Conservation (phyloP, 2,888 invertebrate genomes). For the Glomeris marginata region DNA sequence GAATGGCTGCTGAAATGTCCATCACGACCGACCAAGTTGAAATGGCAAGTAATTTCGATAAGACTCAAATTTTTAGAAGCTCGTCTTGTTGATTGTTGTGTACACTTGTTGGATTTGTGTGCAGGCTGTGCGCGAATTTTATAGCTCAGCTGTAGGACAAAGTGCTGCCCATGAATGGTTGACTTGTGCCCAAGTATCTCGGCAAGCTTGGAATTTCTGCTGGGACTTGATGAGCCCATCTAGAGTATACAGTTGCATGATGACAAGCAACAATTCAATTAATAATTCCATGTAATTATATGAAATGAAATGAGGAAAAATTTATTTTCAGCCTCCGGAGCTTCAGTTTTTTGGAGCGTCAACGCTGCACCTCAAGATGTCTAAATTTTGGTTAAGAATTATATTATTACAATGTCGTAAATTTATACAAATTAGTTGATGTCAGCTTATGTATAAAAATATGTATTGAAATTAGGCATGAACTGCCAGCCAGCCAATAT, state of each 20-base stretch:
- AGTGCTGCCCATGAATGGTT: constrained; percentile 73
- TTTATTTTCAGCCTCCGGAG: constrained; percentile 52
- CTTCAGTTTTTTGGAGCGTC: constrained; percentile 90
- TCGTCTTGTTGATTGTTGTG: not conserved
- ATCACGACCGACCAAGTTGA: not conserved
- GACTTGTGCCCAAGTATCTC: constrained; percentile 64
- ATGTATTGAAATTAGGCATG: constrained; percentile 36
- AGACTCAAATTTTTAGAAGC: not conserved
- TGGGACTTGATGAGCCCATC: constrained; percentile 72
- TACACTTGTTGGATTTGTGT: not conserved
- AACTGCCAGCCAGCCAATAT: constrained; percentile 66
- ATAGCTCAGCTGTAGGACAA: constrained; percentile 43
- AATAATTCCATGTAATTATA: not conserved
- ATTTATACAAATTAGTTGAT: too few species aligned
- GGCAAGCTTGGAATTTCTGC: constrained; percentile 81
- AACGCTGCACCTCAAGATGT: constrained; percentile 72
- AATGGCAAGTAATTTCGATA: not conserved
- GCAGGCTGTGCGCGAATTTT: constrained; percentile 47
- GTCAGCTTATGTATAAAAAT: constrained; percentile 1
- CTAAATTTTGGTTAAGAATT: constrained; percentile 61
- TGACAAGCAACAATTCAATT: not conserved
- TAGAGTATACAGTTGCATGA: constrained; percentile 42
- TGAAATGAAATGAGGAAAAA: constrained; percentile 4
- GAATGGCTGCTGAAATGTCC: not conserved
- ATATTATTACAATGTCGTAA: constrained; percentile 5